A percentile compares a stretch with the other conserved stretches of the same genome.
phyloP scores from a whole-genome alignment of 2,888 invertebrate genomes.

The Mesorhabditis spiculigera region DNA sequence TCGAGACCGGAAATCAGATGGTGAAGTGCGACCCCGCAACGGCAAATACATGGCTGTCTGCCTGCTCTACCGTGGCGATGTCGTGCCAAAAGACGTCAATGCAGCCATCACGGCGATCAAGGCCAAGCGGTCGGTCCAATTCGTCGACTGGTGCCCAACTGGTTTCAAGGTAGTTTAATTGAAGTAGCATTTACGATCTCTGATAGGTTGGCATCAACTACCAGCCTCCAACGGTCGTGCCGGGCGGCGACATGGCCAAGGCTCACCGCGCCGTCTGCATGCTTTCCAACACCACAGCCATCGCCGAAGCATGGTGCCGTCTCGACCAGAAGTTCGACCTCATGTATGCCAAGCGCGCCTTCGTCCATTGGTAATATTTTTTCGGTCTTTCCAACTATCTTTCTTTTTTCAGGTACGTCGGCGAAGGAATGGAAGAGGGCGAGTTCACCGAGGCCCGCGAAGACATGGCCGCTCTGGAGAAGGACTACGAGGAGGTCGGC shows the following conservation, averaged over 20 bases:
- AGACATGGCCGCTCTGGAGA: conserved; percentile 15
- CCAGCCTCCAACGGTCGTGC: conserved; percentile 18
- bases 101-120: too few species aligned
- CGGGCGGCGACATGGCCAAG: conserved; percentile 76
- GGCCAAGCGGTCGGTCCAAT: too few species aligned
- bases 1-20: too few species aligned
- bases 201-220: conserved; percentile 57
- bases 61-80: too few species aligned
- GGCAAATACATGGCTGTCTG: too few species aligned
- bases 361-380: conserved; percentile 37
- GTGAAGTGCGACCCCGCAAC: too few species aligned
- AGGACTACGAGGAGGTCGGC: conserved; percentile 14
- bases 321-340: conserved; percentile 73
- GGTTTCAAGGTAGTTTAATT: too few species aligned
- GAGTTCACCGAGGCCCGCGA: conserved; percentile 57
- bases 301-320: conserved; percentile 77
- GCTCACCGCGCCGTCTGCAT: conserved; percentile 65
- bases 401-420: conserved; percentile 65
- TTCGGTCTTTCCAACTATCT: background rate
- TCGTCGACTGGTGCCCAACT: too few species aligned
- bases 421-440: conserved; percentile 58
- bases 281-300: too few species aligned
- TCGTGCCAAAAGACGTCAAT: too few species aligned
- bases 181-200: background rate
- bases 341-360: conserved; percentile 71